Evolutionary conservation across 2,888 invertebrate genomes (phyloP), one percentile per base, ranked within the genome.

Genomic region (Leptopilina myrica): DNA sequence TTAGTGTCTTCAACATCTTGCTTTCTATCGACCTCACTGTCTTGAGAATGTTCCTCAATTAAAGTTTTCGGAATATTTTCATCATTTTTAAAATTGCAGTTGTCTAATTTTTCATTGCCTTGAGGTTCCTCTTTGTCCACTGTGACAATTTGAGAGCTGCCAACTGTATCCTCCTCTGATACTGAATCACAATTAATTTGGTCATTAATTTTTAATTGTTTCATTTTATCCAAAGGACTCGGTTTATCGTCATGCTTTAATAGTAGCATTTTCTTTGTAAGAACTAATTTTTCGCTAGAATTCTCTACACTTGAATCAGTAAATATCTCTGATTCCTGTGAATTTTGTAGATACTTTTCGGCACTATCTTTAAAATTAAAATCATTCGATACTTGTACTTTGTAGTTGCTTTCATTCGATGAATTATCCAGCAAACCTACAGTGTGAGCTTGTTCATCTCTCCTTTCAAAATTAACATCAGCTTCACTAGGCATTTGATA

Each of bases 1-100:
- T 91, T 91, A 8, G 85, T 81, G 73, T 92, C 91, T 76, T 91
- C 91, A 3, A 86, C 86, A 46, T 91, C 90, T 5, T 85, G 79
- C 85, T 91, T 91, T 1, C 83, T 86, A 65, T 90, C 90, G 4
- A 84, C 79, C 82, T 90, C 91, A 78, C 87, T 89, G 69, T 90
- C 89, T 56, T 86, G 84, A n/a, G 88, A 89, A 11, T 83, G 81
- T 33, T 90, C 85, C 83, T 90, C 89, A n/a, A 79, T 78, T 12
- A 65, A 1, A 33, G 56, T 64, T 56, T 84, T 86, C 1, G 82
- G 82, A 8, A 81, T 82, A 64, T 76, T 82, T 7, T 76, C 79
- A 75, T 65, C 79, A 75, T 65, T 76, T 4, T 65, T 81, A 33
- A 80, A 80, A n/a, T 87, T 82, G 62, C 79, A 73, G 26, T 76